A percentile compares a stretch with the other conserved stretches of the same genome.
phyloP scores from a whole-genome alignment of 2,797 vertebrate species.

The Rhincodon typus region DNA sequence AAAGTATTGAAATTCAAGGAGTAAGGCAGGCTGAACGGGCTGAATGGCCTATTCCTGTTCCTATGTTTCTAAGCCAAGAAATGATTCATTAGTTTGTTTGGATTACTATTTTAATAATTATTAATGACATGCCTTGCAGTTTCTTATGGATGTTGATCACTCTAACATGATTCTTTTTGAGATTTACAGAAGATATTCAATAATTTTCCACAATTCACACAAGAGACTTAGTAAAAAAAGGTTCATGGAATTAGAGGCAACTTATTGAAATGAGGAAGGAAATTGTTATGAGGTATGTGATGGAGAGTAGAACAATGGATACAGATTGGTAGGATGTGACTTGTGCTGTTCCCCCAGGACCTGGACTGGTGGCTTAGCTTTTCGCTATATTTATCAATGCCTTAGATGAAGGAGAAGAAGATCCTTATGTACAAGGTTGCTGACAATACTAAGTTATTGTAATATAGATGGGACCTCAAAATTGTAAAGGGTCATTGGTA shows the following conservation, averaged over 20 bases:
- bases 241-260: background rate
- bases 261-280: background rate
- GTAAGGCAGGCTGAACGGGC: background rate
- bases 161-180: background rate
- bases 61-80: no score
- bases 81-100: no score
- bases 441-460: background rate
- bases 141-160: background rate
- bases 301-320: background rate
- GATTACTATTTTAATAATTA: background rate
- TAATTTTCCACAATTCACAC: background rate
- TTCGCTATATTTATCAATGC: background rate
- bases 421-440: background rate
- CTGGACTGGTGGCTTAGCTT: background rate
- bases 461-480: background rate
- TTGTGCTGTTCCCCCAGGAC: background rate
- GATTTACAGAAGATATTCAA: background rate
- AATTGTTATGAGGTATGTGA: background rate
- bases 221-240: background rate
- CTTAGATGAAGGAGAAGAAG: background rate
- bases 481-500: background rate
- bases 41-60: background rate
- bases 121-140: background rate
- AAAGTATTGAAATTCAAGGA: background rate
- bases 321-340: background rate